Conservation (phyloP, 37 sponge, comb jelly and placozoan genomes). For the Chondrilla cf. caribensis region DNA sequence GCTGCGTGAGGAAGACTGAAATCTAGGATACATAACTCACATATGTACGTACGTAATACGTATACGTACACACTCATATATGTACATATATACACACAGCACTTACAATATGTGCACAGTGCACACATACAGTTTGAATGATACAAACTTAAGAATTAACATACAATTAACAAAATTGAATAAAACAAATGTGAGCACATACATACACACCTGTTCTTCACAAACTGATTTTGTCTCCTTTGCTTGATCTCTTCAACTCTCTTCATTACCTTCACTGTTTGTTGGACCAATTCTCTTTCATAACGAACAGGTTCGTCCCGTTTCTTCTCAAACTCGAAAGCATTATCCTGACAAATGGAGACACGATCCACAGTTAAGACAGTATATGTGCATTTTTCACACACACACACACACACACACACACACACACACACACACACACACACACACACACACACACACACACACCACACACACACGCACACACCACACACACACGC, state of each 20-base stretch:
- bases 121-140: too few relatives aligned
- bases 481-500: constrained; percentile 21
- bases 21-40: too few relatives aligned
- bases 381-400: background rate
- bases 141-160: too few relatives aligned
- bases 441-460: constrained; percentile 5
- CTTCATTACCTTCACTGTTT: constrained; percentile 84
- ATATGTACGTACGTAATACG: too few relatives aligned
- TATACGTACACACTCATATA: background rate
- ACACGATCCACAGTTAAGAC: background rate
- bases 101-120: too few relatives aligned
- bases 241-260: constrained; percentile 82
- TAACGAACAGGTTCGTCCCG: constrained; percentile 89
- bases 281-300: constrained; percentile 82
- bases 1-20: too few relatives aligned
- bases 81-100: background rate
- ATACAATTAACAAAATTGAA: too few relatives aligned
- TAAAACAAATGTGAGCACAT: too few relatives aligned
- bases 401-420: too few relatives aligned
- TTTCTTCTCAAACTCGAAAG: constrained; percentile 94
- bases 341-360: constrained; percentile 61
- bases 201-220: constrained; percentile 77
- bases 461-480: constrained; percentile 22
- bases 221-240: constrained; percentile 85
- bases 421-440: background rate